Percentiles rank a stretch among this genome's conserved stretches.
phyloP scores from a whole-genome alignment of 2,888 invertebrate species.

The Apamea crenata region DNA sequence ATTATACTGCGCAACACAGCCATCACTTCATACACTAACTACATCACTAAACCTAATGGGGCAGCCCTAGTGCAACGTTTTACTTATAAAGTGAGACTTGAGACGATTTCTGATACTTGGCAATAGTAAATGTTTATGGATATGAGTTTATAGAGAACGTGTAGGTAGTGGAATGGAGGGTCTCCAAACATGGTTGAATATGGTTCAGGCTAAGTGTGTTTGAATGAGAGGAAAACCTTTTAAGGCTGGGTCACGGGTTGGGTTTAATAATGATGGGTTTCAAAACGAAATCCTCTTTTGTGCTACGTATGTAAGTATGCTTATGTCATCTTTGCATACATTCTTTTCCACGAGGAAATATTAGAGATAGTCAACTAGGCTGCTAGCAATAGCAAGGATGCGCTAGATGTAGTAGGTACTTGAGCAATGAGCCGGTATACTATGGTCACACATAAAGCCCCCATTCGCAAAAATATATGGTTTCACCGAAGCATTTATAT shows the following conservation, averaged over 20 bases:
- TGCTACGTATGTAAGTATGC: neutral
- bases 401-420: neutral
- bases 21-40: constrained; percentile 23
- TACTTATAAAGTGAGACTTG: constrained; percentile 23
- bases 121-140: constrained; percentile 32
- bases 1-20: constrained; percentile 4
- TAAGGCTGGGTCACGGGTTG: neutral
- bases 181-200: neutral
- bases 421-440: neutral
- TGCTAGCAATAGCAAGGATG: neutral
- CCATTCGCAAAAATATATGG: neutral
- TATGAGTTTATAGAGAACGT: constrained; percentile 3
- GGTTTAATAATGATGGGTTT: constrained; percentile 11
- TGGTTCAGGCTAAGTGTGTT: neutral
- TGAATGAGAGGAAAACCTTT: constrained; percentile 5
- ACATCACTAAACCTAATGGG: constrained; percentile 7
- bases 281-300: too few relatives aligned
- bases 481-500: constrained; percentile 6
- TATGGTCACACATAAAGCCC: neutral
- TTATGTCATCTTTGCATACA: neutral
- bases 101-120: constrained; percentile 19
- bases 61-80: neutral
- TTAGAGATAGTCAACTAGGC: neutral
- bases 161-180: constrained; percentile 24
- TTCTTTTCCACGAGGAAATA: neutral